Conservation (phyloP, 2,797 vertebrate species). For the Amblyopsis hoosieri region DNA sequence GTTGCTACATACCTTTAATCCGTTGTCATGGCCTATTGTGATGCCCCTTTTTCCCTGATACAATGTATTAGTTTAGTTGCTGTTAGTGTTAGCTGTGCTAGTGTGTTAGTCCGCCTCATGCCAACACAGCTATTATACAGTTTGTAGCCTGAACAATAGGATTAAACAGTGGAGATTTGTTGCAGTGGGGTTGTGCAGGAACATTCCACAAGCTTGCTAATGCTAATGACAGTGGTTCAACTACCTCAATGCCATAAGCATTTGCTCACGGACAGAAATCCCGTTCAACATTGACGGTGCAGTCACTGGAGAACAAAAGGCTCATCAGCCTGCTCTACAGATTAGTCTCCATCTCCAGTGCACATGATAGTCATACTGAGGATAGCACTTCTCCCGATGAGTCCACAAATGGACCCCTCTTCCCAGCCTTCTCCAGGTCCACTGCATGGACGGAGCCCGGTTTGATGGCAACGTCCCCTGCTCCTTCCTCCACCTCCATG, state of each 20-base stretch:
- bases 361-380: slow-evolving; percentile 91
- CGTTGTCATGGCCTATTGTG: slow-evolving; percentile 52
- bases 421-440: slow-evolving; percentile 83
- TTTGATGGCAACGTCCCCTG: slow-evolving; percentile 82
- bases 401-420: slow-evolving; percentile 83
- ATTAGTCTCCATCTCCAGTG: slow-evolving; percentile 85
- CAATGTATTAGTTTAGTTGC: not conserved
- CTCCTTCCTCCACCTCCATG: slow-evolving; percentile 84
- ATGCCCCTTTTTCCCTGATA: slow-evolving; percentile 43
- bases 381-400: slow-evolving; percentile 84
- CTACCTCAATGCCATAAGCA: slow-evolving; percentile 4
- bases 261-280: slow-evolving; percentile 27
- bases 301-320: slow-evolving; percentile 13
- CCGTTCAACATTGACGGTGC: slow-evolving; percentile 28
- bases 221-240: slow-evolving; percentile 31
- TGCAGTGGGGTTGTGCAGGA: slow-evolving; percentile 24
- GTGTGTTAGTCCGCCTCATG: slow-evolving; percentile 5
- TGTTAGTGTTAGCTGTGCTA: not conserved
- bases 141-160: slow-evolving; percentile 24
- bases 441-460: slow-evolving; percentile 77
- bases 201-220: slow-evolving; percentile 36
- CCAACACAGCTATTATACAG: slow-evolving; percentile 22
- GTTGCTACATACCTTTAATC: slow-evolving; percentile 40
- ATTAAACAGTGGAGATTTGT: slow-evolving; percentile 17
- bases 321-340: slow-evolving; percentile 59